These are phyloP conservation scores for Etheostoma spectabile DNA, from an alignment of 2,113 vertebrate species.

Conservation along the genomic window DNA sequence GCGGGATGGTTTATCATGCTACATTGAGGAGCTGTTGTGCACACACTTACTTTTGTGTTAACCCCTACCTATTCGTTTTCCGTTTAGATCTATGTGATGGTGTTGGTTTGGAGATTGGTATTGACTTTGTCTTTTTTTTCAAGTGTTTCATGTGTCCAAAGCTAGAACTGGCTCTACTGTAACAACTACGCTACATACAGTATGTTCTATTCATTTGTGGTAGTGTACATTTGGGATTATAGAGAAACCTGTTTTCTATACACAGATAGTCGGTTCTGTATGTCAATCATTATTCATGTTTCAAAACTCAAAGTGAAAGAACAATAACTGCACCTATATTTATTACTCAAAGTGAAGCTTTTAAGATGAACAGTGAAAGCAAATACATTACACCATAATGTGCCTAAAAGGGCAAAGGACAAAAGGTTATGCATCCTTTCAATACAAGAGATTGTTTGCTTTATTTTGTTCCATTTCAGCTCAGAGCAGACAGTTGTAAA, in stretches of 20 bases:
- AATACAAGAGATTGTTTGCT: slow-evolving; percentile 38
- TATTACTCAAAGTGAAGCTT: slow-evolving; percentile 35
- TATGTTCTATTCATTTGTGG: background rate
- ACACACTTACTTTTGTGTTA: slow-evolving; percentile 76
- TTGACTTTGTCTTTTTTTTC: slow-evolving; percentile 37
- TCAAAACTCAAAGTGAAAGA: slow-evolving; percentile 15
- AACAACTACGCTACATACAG: background rate
- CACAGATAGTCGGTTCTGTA: slow-evolving; percentile 18
- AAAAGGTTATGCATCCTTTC: slow-evolving; percentile 52
- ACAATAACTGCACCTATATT: slow-evolving; percentile 47
- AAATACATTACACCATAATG: slow-evolving; percentile 35
- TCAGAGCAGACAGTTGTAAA: slow-evolving; percentile 39
- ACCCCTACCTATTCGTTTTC: slow-evolving; percentile 64
- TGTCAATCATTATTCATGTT: slow-evolving; percentile 13
- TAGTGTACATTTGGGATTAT: slow-evolving; percentile 6
- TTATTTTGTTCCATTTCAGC: slow-evolving; percentile 40
- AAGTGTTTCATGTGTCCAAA: slow-evolving; percentile 20
- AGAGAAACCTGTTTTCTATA: slow-evolving; percentile 8
- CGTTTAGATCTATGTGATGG: slow-evolving; percentile 49
- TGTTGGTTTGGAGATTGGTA: slow-evolving; percentile 53
- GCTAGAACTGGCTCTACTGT: slow-evolving; percentile 2
- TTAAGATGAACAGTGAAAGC: slow-evolving; percentile 42
- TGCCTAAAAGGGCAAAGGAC: slow-evolving; percentile 35
- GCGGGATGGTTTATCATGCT: slow-evolving; percentile 77
- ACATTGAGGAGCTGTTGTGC: slow-evolving; percentile 72